These are phyloP conservation scores for Eupleurogrammus muticus DNA, from an alignment of 2,797 vertebrate genomes.

Conservation along the genomic window DNA sequence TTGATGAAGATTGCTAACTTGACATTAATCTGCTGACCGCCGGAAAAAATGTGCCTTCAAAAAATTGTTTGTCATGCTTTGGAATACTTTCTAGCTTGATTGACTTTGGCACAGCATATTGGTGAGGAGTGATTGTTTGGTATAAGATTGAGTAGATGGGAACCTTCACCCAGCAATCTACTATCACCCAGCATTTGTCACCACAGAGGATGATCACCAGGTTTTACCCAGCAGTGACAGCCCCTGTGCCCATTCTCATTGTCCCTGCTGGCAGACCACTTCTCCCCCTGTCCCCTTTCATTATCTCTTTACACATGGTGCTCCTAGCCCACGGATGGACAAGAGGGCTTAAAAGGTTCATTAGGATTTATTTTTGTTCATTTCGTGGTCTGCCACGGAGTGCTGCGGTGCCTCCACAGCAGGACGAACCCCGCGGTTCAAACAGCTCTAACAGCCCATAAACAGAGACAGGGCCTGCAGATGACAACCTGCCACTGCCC, in stretches of 20 bases:
- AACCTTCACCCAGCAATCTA: conserved; percentile 34
- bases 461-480: conserved; percentile 75
- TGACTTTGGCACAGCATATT: conserved; percentile 11
- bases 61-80: conserved; percentile 1
- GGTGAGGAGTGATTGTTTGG: conserved; percentile 15
- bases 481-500: conserved; percentile 75
- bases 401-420: conserved; percentile 57
- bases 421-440: conserved; percentile 71
- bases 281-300: conserved; percentile 76
- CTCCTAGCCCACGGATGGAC: conserved; percentile 59
- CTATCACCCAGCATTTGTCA: conserved; percentile 73
- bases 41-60: conserved; percentile 20
- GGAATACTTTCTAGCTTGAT: conserved; percentile 27
- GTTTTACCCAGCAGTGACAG: conserved; percentile 70
- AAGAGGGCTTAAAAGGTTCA: conserved; percentile 80
- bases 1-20: conserved; percentile 28
- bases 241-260: conserved; percentile 60
- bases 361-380: conserved; percentile 83
- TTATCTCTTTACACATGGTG: conserved; percentile 67
- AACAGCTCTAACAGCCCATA: conserved; percentile 76
- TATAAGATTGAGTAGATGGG: not conserved
- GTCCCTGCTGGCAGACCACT: conserved; percentile 75
- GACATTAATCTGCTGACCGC: conserved; percentile 11
- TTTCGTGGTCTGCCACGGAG: conserved; percentile 71
- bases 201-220: conserved; percentile 66